Conservation (phyloP, 2,797 vertebrate species). For the Danio choprae region DNA sequence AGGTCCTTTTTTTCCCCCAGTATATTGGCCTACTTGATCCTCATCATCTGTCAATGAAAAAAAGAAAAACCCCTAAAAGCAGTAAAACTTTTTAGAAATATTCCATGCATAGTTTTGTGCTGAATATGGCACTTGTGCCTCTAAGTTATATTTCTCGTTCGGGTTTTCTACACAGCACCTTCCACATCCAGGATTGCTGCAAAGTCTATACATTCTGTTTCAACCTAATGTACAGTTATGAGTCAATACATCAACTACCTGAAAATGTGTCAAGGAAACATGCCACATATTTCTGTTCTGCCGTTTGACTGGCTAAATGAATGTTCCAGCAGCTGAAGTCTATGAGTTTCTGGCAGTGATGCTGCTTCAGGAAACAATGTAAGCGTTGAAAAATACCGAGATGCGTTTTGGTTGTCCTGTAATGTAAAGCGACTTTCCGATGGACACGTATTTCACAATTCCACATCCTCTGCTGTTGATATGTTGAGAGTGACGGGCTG, state of each 20-base stretch:
- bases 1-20: conserved; percentile 47
- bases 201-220: conserved; percentile 39
- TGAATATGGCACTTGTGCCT: conserved; percentile 62
- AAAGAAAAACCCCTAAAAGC: conserved; percentile 54
- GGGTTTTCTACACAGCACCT: conserved; percentile 54
- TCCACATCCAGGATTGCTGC: conserved; percentile 49
- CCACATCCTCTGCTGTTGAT: background rate
- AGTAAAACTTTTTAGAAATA: conserved; percentile 61
- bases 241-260: conserved; percentile 46
- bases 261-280: conserved; percentile 13
- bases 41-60: conserved; percentile 42
- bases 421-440: background rate
- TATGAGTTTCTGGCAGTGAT: conserved; percentile 54
- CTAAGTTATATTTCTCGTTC: conserved; percentile 53
- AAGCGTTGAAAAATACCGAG: conserved; percentile 3
- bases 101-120: conserved; percentile 71
- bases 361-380: conserved; percentile 30
- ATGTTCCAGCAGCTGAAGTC: background rate
- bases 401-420: background rate
- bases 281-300: conserved; percentile 5
- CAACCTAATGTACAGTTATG: conserved; percentile 38
- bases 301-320: background rate
- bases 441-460: background rate
- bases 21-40: conserved; percentile 65
- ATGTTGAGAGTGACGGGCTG: background rate